Evolutionary conservation across 2,113 vertebrate species (phyloP), one percentile per base, ranked within the genome.

Genomic region (Bambusicola thoracicus): DNA sequence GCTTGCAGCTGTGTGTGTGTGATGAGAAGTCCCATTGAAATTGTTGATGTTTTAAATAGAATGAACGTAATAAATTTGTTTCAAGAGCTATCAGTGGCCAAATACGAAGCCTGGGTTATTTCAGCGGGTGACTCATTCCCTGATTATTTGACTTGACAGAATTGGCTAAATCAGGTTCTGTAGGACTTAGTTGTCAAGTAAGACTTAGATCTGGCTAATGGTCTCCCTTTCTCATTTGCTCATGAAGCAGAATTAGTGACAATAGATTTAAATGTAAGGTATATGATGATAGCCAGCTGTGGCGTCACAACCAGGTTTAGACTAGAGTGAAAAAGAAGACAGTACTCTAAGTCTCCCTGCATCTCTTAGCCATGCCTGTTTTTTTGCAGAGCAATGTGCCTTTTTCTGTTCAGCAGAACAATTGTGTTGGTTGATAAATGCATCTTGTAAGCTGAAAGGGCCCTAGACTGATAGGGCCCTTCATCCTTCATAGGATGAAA

Each of bases 311-410:
- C 22, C 34, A 46, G 22, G 82, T 17, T 70, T 63, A 68, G 20
- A 69, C 58, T 66, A n/a, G 14, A 56, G 22, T 36, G 43, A 43
- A 56, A 55, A 89, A 76, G 36, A 69, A 88, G 38, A 8, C 19
- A 40, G 8, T 34, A 10, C 82, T 65, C 20, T 27, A 16, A 6
- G 56, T 67, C 67, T 79, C 40, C 46, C 14, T 73, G 56, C 19
- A 10, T 82, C 0, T 0, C 25, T 85, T 2, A 2, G 14, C 43
- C 11, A 6, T 18, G 8, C 40, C 53, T 84, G 25, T 3, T 46
- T 87, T 49, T 85, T 82, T 82, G 43, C 40, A 76, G 43, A 43
- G 29, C 58, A 68, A 82, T 3, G 1, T 58, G 27, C 7, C 13
- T 69, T 85, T 75, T 70, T 44, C 48, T 68, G 3, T 73, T 82